These are phyloP conservation scores for Excalfactoria chinensis DNA, from an alignment of 2,113 vertebrate genomes.

Conservation along the genomic window DNA sequence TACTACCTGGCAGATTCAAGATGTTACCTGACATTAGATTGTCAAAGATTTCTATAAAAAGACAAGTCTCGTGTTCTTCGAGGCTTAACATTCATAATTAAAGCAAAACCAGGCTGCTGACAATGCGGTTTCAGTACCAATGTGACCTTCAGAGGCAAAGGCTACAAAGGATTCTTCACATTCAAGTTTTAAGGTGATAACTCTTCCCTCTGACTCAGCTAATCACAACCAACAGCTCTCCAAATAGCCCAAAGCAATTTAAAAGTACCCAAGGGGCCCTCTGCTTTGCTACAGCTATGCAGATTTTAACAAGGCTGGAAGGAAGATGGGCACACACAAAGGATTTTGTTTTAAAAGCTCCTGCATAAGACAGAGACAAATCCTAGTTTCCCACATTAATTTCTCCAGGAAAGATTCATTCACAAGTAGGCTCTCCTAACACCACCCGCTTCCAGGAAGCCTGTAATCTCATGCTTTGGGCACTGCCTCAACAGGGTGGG, in stretches of 20 bases:
- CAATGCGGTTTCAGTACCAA: neutral
- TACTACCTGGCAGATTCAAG: neutral
- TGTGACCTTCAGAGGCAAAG: neutral
- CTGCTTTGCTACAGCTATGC: neutral
- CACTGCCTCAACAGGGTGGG: neutral
- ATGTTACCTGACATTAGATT: neutral
- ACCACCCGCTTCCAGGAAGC: neutral
- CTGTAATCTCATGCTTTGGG: neutral
- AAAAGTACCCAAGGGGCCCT: neutral
- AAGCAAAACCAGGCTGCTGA: neutral
- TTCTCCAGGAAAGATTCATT: neutral
- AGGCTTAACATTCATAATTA: neutral
- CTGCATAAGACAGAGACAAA: neutral
- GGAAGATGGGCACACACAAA: neutral
- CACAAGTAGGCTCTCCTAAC: neutral
- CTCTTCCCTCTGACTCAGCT: neutral
- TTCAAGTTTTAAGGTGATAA: neutral
- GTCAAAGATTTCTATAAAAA: neutral
- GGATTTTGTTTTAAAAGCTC: neutral
- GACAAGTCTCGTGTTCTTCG: neutral
- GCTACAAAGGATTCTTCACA: neutral
- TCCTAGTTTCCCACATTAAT: neutral
- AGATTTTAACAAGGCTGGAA: neutral
- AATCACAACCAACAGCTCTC: neutral
- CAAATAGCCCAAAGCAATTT: neutral